phyloP scores from a whole-genome alignment of 2,888 invertebrate species.

The Eucriotettix oculatus region DNA sequence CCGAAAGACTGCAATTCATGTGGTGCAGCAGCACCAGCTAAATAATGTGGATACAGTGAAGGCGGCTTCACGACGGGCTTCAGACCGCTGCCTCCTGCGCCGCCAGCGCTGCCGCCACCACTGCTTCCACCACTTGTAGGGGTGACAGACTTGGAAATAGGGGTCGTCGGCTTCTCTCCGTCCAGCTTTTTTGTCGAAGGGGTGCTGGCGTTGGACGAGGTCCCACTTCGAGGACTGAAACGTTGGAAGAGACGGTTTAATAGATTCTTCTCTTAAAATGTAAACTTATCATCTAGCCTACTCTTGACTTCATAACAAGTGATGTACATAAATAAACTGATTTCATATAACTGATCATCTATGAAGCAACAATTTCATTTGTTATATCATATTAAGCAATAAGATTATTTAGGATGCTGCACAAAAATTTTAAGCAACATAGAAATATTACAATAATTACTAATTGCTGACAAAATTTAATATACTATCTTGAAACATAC shows the following conservation, averaged over 20 bases:
- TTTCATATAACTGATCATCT: background rate
- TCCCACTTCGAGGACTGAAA: slow-evolving; percentile 52
- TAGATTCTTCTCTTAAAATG: too few species aligned
- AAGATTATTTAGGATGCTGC: too few species aligned
- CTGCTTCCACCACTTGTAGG: slow-evolving; percentile 50
- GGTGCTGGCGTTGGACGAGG: slow-evolving; percentile 80
- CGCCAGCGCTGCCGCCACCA: slow-evolving; percentile 34
- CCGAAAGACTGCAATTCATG: slow-evolving; percentile 41
- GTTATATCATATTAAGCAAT: too few species aligned
- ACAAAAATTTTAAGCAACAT: too few species aligned
- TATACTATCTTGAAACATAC: too few species aligned
- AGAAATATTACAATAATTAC: too few species aligned
- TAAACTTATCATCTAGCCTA: too few species aligned
- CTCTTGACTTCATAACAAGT: too few species aligned
- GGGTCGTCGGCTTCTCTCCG: slow-evolving; percentile 74
- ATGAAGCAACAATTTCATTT: background rate
- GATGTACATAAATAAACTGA: too few species aligned
- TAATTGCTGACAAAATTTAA: too few species aligned
- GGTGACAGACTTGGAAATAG: slow-evolving; percentile 78
- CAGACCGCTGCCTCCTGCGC: slow-evolving; percentile 33
- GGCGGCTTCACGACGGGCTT: slow-evolving; percentile 36
- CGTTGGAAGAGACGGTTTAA: too few species aligned
- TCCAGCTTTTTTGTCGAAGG: slow-evolving; percentile 75
- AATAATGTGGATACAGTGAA: slow-evolving; percentile 40
- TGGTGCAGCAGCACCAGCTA: slow-evolving; percentile 35